Evolutionary conservation across 2,888 invertebrate genomes (phyloP).

Genomic region (Trimorus sp.): DNA sequence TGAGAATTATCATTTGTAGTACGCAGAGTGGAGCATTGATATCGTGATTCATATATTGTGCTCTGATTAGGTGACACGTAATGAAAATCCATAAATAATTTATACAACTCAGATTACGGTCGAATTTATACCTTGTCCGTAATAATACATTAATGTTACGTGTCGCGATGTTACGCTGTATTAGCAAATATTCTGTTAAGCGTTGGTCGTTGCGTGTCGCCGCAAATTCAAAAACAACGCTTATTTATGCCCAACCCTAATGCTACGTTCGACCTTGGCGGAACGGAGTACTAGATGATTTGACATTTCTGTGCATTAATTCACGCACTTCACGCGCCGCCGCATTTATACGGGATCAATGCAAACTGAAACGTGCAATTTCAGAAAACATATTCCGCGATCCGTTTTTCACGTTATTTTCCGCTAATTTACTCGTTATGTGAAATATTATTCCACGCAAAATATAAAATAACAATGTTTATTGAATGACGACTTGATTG

Average conservation of each 20-base stretch:
- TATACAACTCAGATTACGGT: conserved; percentile 23
- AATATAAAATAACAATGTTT: no score
- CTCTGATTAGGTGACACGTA: no score
- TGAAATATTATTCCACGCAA: no score
- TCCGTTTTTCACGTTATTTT: no score
- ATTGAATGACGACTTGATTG: no score
- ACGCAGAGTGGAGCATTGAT: not conserved
- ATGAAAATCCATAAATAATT: conserved; percentile 41
- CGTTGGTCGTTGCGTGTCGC: conserved; percentile 2
- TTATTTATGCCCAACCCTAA: conserved; percentile 24
- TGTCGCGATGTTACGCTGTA: conserved; percentile 20
- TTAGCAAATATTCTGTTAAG: conserved; percentile 35
- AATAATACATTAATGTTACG: conserved; percentile 40
- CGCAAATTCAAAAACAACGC: conserved; percentile 34
- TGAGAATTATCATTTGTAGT: no score
- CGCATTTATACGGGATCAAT: conserved; percentile 31
- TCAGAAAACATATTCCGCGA: not conserved
- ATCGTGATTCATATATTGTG: conserved; percentile 21
- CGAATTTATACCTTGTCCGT: conserved; percentile 19
- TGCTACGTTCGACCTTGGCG: conserved; percentile 24
- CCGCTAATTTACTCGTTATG: no score
- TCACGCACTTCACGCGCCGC: conserved; percentile 23
- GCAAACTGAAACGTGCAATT: not conserved
- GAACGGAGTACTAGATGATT: conserved; percentile 25
- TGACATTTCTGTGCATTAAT: conserved; percentile 33